A percentile compares a stretch with the other conserved stretches of the same genome.
phyloP scores from a whole-genome alignment of 2,113 vertebrate species.

The Chlamydotis undulata region DNA sequence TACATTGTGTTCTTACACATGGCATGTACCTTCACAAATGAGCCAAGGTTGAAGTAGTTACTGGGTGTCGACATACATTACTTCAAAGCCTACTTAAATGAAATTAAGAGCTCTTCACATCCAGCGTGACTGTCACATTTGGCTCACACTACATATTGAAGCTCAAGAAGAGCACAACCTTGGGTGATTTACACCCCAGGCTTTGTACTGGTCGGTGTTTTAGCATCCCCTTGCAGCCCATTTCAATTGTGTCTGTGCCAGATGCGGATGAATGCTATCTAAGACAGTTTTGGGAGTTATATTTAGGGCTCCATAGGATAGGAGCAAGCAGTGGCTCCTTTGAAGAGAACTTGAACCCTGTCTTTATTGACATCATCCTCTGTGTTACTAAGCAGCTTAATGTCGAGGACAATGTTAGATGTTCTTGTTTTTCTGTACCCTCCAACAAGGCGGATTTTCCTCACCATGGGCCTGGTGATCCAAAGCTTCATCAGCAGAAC shows the following conservation, averaged over 20 bases:
- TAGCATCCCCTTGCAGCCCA: not conserved
- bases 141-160: not conserved
- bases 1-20: not conserved
- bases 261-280: not conserved
- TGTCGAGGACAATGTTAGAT: not conserved
- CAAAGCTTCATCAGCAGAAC: not conserved
- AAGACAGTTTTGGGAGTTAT: not conserved
- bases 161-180: not conserved
- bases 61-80: not conserved
- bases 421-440: not conserved
- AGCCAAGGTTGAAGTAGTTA: not conserved
- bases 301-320: not conserved
- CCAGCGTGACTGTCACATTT: not conserved
- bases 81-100: not conserved
- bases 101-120: not conserved
- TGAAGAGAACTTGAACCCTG: not conserved
- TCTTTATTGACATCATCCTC: not conserved
- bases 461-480: not conserved
- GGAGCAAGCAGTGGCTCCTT: not conserved
- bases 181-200: not conserved
- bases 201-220: not conserved
- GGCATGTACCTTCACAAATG: not conserved
- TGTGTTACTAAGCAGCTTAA: not conserved
- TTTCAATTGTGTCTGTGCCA: not conserved
- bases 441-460: not conserved